Base-by-base conservation (phyloP, 2,888 invertebrate genomes). In the Epistrophe eligans region DNA sequence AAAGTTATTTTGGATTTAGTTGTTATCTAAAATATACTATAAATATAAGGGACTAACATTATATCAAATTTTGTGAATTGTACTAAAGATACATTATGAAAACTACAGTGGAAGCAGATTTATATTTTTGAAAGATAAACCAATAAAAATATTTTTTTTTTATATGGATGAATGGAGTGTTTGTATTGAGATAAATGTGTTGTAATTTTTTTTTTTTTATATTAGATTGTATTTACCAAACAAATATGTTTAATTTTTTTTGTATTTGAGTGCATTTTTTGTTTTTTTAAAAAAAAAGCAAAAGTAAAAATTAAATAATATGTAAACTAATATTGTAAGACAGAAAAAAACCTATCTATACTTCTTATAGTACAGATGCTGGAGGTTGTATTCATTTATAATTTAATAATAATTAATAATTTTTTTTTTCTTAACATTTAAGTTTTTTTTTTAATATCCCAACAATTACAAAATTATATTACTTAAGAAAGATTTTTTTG, bases 141-240 rank as follows among this genome's bases (percentile, higher is more conserved):
- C 24, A 52, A n/a, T 57, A 71, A 62, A 66, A 58, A 66, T 71
- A 60, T 55, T 1, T 28, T 3, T 24, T 57, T 43, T 45, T 71
- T 80, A 70, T 57, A 66, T 84, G 80, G 64, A 72, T 62, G 62
- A 15, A 84, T 84, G 84, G 71, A 28, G 80, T 84, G 84, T 83
- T 52, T 77, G 55, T 80, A 55, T 77, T 67, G 17, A 77, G 24
- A 28, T 40, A 52, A 58, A 60, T 76, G 84, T 84, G 74, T 79
- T 79, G 60, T 58, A 19, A 35, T 48, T 38, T 50, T 71, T 32
- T 55, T 32, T 57, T 35, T 24, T 2, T 24, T 24, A 24, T 24
- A 48, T 60, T 15, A 15, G 15, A 24, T 67, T 52, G 62, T 55
- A 55, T 70, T 40, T n/a, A 40, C 52, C 40, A 70, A 70, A 40